A percentile compares a stretch with the other conserved stretches of the same genome.
These are phyloP conservation scores for Pangasius djambal DNA, from an alignment of 2,797 vertebrate genomes.

Conservation along the genomic window DNA sequence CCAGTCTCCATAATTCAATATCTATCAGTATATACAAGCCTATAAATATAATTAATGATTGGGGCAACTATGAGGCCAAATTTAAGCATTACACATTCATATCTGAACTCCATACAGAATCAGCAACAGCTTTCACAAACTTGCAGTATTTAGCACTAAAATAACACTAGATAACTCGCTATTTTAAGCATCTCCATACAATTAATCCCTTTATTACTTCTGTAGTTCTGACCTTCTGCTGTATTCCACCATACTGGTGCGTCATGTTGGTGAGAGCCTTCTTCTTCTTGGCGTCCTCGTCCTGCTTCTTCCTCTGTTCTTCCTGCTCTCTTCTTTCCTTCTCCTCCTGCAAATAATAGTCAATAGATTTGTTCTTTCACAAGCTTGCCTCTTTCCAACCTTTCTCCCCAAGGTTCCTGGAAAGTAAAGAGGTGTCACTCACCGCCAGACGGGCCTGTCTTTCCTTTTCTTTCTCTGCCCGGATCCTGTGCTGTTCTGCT, in stretches of 20 bases:
- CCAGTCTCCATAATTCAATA: not conserved
- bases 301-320: slow-evolving; percentile 72
- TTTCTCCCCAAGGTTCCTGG: not conserved
- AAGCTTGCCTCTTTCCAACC: not conserved
- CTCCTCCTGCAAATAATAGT: slow-evolving; percentile 69
- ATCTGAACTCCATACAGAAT: not conserved
- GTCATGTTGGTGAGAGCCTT: slow-evolving; percentile 77
- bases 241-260: slow-evolving; percentile 71
- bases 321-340: slow-evolving; percentile 75
- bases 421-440: slow-evolving; percentile 53
- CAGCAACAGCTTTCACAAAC: not conserved
- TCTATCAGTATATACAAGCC: not conserved
- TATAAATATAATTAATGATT: not conserved
- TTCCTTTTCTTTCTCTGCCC: slow-evolving; percentile 72
- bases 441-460: slow-evolving; percentile 73
- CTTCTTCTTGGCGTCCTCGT: slow-evolving; percentile 78
- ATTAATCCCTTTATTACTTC: not conserved
- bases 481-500: slow-evolving; percentile 75
- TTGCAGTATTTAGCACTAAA: not conserved
- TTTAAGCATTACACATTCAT: not conserved
- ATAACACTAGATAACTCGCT: not conserved
- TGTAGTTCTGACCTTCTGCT: slow-evolving; percentile 69
- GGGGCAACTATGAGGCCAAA: not conserved
- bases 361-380: not conserved
- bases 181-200: not conserved